Base-by-base conservation (phyloP, 2,888 invertebrate genomes). In the Lordiphosa fenestrarum region DNA sequence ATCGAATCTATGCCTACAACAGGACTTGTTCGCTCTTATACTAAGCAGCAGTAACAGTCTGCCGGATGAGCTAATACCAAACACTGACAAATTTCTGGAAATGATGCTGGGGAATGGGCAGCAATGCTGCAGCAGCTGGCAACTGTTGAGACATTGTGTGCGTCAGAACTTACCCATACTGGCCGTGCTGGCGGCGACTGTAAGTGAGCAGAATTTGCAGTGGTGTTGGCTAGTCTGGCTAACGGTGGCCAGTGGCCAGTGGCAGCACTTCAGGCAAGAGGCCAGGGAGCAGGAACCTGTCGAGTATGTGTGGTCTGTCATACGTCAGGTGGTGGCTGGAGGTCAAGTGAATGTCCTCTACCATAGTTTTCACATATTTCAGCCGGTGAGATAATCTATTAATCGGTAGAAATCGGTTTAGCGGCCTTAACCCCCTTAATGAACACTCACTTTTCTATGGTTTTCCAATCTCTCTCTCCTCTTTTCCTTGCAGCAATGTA, bases 311-410 rank as follows among this genome's bases (percentile, higher is more conserved):
- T 86, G 85, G 84, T 67, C 66, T 0, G 21, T 90, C 2, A 80
- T 90, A 19, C 82, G 86, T 9, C 67, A 74, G 10, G 77, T 85
- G 12, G 80, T 94, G 6, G 85, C 89, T 12, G 89, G 90, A 23
- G 91, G 92, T 9, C 93, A 92, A 72, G 89, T 93, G 5, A 90
- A 90, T 37, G 93, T 93, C 0, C 84, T 95, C 21, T 90, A 91
- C 46, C 92, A 93, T 73, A 93, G 94, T 61, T 92, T 94, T 81
- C 88, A 91, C 42, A 92, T 95, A 71, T 95, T 95, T 87, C 92
- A 94, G 88, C 92, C 93, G 71, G 93, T 94, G 52, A 92, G 91
- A 50, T 3, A 2, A 15, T 15, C 15, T 4, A 39, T 21, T 19
- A 12, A 25, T 21, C 2, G 9, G 2, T 19, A 19, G 19, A 19